Conservation (phyloP, 2,888 invertebrate species). For the Scaptomyza tumidula region DNA sequence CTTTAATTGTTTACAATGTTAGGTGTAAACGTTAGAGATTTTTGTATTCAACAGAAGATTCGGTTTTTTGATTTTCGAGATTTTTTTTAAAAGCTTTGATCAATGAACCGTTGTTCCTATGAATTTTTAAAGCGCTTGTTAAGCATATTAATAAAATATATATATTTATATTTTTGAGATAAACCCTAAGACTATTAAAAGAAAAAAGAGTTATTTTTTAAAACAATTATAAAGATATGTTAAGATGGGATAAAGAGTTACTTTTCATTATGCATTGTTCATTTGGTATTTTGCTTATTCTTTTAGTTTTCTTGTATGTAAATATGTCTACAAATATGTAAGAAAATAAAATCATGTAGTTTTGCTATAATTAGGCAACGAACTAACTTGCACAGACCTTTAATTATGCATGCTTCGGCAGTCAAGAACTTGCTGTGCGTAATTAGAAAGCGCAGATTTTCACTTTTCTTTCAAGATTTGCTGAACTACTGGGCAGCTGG, state of each 20-base stretch:
- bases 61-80: too few relatives aligned
- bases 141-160: too few relatives aligned
- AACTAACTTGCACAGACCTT: slow-evolving; percentile 42
- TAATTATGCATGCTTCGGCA: slow-evolving; percentile 74
- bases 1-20: neutral
- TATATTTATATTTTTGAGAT: too few relatives aligned
- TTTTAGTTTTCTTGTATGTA: slow-evolving; percentile 25
- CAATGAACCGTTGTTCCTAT: too few relatives aligned
- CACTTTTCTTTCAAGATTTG: slow-evolving; percentile 62
- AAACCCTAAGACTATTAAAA: too few relatives aligned
- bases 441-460: slow-evolving; percentile 75
- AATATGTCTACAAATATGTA: neutral
- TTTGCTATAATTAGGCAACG: slow-evolving; percentile 71
- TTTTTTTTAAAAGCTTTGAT: too few relatives aligned
- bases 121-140: too few relatives aligned
- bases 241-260: neutral
- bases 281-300: slow-evolving; percentile 14
- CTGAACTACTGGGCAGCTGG: slow-evolving; percentile 14
- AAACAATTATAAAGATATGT: neutral
- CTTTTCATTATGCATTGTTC: neutral
- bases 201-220: neutral
- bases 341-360: slow-evolving; percentile 49
- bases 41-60: too few relatives aligned
- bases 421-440: slow-evolving; percentile 54
- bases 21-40: too few relatives aligned